These are phyloP conservation scores for Mythimna lalbum DNA, from an alignment of 2,888 invertebrate species.

Conservation along the genomic window DNA sequence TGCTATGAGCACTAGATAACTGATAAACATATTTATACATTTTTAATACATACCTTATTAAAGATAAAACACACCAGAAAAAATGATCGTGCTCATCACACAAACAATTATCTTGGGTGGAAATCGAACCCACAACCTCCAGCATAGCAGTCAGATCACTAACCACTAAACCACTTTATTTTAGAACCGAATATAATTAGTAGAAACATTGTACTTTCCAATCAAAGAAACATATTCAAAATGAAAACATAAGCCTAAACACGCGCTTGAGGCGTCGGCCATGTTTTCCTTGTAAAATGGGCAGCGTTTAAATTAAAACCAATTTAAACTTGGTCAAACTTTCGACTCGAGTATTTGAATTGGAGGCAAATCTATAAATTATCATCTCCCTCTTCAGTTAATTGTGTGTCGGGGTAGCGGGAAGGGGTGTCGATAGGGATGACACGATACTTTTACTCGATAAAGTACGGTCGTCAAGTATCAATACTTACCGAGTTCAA, in stretches of 20 bases:
- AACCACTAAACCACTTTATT: neutral
- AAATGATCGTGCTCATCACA: no score
- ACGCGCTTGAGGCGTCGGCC: neutral
- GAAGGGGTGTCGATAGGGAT: conserved; percentile 28
- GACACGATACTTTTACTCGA: no score
- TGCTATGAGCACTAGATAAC: no score
- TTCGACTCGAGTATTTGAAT: conserved; percentile 52
- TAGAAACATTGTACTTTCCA: neutral
- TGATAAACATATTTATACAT: no score
- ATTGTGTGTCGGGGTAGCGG: conserved; percentile 42
- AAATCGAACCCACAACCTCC: no score
- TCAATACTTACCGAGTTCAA: no score
- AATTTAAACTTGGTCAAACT: conserved; percentile 56
- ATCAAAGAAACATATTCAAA: conserved; percentile 10
- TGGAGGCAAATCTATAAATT: conserved; percentile 63
- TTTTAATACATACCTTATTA: no score
- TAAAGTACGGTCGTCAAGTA: no score
- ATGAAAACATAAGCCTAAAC: conserved; percentile 7
- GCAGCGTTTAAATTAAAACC: conserved; percentile 50
- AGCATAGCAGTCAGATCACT: no score
- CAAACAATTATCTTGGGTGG: no score
- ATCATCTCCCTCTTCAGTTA: conserved; percentile 58
- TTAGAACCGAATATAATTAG: neutral
- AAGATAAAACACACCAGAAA: no score
- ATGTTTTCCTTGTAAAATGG: conserved; percentile 40